Evolutionary conservation across 2,113 vertebrate species (phyloP).

Genomic region (Brachyistius frenatus): DNA sequence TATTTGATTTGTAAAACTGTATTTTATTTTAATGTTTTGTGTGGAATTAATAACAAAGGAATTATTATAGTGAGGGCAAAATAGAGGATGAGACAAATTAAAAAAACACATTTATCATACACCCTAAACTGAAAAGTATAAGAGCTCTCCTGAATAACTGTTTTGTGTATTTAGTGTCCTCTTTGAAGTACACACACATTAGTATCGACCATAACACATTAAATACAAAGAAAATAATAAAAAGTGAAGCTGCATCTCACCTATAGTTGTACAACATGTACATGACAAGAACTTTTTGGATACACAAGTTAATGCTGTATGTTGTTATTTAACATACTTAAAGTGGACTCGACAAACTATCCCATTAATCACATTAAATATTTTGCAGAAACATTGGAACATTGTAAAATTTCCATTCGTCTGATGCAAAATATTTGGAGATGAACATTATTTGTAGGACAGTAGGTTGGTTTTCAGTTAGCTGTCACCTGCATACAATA

Average conservation of each 20-base stretch:
- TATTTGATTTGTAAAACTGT: conserved; percentile 21
- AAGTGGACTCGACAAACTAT: no score
- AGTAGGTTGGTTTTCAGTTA: not conserved
- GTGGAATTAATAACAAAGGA: not conserved
- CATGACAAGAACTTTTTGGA: not conserved
- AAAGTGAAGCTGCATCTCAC: not conserved
- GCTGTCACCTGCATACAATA: not conserved
- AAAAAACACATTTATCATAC: not conserved
- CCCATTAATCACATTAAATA: not conserved
- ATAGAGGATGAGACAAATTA: not conserved
- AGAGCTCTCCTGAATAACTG: not conserved
- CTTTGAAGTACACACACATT: not conserved
- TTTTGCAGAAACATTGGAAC: not conserved
- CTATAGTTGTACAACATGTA: not conserved
- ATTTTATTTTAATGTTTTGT: conserved; percentile 23
- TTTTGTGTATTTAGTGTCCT: not conserved
- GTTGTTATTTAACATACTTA: not conserved
- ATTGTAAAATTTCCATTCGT: not conserved
- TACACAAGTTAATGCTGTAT: not conserved
- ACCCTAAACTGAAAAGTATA: not conserved
- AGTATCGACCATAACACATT: not conserved
- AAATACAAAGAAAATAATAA: not conserved
- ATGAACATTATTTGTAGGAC: not conserved
- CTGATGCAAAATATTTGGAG: not conserved
- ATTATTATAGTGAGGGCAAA: not conserved